Evolutionary conservation across 2,797 vertebrate genomes (phyloP).

Genomic region (Capromys pilorides): DNA sequence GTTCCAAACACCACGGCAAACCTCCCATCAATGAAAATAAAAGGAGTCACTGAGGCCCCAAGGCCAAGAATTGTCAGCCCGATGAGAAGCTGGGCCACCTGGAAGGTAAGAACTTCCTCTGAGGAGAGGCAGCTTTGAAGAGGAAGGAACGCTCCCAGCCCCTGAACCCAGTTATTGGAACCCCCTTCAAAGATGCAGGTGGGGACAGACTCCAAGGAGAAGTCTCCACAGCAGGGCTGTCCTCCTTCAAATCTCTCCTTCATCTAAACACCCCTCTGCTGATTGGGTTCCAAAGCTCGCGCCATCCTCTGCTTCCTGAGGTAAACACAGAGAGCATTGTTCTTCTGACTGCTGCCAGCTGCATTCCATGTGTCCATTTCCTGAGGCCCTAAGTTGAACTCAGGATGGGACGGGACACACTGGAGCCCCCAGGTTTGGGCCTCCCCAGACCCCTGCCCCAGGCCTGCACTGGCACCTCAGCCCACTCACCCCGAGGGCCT

Average conservation of each 20-base stretch:
- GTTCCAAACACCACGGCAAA: background rate
- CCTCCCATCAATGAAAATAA: background rate
- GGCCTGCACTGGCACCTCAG: too few relatives aligned
- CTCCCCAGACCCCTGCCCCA: background rate
- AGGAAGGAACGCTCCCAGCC: background rate
- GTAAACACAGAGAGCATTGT: background rate
- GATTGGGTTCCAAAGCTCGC: background rate
- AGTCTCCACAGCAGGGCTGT: background rate
- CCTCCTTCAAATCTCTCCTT: background rate
- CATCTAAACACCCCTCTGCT: background rate
- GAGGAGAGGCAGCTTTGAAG: background rate
- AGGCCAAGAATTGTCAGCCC: background rate
- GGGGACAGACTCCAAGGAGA: background rate
- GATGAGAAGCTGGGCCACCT: background rate
- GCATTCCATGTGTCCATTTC: too few relatives aligned
- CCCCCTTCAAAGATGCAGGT: background rate
- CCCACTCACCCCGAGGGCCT: background rate
- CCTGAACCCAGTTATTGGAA: background rate
- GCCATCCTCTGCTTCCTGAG: background rate
- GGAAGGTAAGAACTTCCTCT: background rate
- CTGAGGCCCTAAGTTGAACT: background rate
- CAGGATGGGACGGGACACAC: background rate
- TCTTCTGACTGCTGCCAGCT: background rate
- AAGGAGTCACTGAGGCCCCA: background rate
- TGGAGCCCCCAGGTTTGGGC: too few relatives aligned